These are phyloP conservation scores for Eclectus roratus DNA, from an alignment of 2,113 vertebrate species.

Conservation along the genomic window DNA sequence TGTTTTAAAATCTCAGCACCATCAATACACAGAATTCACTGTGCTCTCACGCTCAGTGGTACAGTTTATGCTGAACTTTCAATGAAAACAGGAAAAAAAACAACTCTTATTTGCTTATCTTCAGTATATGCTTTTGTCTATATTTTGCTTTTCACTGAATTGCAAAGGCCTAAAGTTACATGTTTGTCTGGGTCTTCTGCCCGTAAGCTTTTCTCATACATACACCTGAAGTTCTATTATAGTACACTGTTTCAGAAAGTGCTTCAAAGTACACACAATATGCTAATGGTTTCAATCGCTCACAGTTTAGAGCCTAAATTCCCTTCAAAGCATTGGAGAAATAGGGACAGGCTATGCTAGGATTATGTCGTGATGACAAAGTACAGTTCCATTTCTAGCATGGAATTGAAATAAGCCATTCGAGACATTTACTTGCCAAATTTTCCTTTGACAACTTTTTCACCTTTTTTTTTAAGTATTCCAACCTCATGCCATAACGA, in stretches of 20 bases:
- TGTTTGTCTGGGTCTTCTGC: background rate
- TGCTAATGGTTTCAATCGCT: fast-evolving
- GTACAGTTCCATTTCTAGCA: background rate
- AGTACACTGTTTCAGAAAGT: background rate
- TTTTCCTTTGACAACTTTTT: background rate
- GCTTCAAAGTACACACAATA: background rate
- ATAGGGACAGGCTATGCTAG: background rate
- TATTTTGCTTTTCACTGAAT: background rate
- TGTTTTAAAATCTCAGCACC: background rate
- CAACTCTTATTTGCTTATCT: background rate
- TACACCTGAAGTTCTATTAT: background rate
- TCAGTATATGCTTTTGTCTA: background rate
- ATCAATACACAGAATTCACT: background rate
- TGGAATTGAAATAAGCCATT: background rate
- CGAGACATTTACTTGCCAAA: background rate
- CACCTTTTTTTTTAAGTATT: background rate
- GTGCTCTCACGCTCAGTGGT: background rate
- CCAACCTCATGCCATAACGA: background rate
- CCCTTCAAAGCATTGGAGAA: background rate
- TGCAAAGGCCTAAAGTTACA: background rate
- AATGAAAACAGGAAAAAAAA: background rate
- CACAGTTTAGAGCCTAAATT: background rate
- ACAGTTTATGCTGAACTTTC: slow-evolving; percentile 38
- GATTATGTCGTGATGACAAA: background rate
- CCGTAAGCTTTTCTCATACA: background rate